Percentiles rank a stretch among this genome's conserved stretches.
These are phyloP conservation scores for Lamellibrachia columna DNA, from an alignment of 2,888 invertebrate species.

Conservation along the genomic window DNA sequence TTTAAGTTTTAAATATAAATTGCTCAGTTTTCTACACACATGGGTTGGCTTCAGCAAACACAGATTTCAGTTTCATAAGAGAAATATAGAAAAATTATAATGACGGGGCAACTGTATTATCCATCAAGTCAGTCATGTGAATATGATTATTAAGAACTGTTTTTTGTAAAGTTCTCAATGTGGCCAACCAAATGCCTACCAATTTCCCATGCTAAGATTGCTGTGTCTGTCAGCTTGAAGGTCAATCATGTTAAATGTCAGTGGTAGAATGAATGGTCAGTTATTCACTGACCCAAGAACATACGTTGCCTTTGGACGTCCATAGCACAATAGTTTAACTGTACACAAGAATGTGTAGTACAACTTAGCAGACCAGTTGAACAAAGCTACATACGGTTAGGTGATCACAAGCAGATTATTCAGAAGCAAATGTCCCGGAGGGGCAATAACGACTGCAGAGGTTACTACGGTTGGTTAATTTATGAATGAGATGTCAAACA, in stretches of 20 bases:
- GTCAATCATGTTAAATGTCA: slow-evolving; percentile 5
- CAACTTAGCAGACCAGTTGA: background rate
- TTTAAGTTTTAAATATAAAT: no score
- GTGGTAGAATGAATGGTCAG: background rate
- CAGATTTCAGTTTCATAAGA: no score
- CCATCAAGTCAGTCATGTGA: background rate
- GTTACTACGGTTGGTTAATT: background rate
- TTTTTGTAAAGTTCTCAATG: background rate
- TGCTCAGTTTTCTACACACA: no score
- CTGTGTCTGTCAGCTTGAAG: background rate
- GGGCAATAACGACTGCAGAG: background rate
- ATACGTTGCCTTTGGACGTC: background rate
- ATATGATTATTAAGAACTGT: background rate
- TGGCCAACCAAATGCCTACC: background rate
- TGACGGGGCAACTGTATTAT: background rate
- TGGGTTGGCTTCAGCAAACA: no score
- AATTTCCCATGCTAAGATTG: background rate
- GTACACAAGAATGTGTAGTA: background rate
- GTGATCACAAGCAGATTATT: slow-evolving; percentile 1
- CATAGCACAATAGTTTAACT: background rate
- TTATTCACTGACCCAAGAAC: background rate
- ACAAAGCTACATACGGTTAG: background rate
- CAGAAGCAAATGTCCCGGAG: background rate
- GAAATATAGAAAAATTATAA: background rate
- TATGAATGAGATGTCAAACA: background rate